phyloP scores from a whole-genome alignment of 2,888 invertebrate genomes.

The Schrankia costaestrigalis region DNA sequence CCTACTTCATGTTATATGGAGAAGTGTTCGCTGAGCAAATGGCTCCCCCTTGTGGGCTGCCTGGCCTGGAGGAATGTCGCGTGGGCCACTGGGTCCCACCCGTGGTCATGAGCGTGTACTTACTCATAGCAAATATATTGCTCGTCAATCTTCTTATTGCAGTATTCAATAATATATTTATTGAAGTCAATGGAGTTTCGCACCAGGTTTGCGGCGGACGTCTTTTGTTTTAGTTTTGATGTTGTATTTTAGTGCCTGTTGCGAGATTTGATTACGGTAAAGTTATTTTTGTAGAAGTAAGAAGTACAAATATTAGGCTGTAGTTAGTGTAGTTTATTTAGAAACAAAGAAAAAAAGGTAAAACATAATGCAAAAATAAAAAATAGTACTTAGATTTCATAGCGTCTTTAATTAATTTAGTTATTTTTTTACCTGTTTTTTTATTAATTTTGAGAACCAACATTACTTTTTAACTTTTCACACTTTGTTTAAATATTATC shows the following conservation, averaged over 20 bases:
- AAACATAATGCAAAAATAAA: too few relatives aligned
- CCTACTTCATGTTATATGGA: constrained; percentile 99
- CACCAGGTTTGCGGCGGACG: constrained; percentile 90
- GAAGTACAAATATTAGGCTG: too few relatives aligned
- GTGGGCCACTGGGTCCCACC: constrained; percentile 97
- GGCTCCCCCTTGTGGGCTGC: constrained; percentile 93
- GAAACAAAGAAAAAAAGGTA: too few relatives aligned
- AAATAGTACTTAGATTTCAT: too few relatives aligned
- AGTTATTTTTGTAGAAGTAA: constrained; percentile 13
- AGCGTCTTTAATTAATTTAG: too few relatives aligned
- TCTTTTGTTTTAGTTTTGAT: constrained; percentile 48
- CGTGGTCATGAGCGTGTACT: constrained; percentile 96
- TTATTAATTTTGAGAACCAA: too few relatives aligned
- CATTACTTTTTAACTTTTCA: too few relatives aligned
- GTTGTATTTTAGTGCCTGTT: constrained; percentile 63
- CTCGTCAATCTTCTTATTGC: constrained; percentile 98
- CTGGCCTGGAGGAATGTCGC: constrained; percentile 86
- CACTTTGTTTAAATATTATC: too few relatives aligned
- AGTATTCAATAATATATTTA: constrained; percentile 98
- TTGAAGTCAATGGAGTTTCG: constrained; percentile 96
- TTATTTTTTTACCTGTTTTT: too few relatives aligned
- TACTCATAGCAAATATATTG: constrained; percentile 97
- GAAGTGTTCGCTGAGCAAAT: constrained; percentile 99
- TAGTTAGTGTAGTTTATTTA: too few relatives aligned
- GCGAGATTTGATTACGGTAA: constrained; percentile 67